Base-by-base conservation (phyloP, 2,797 vertebrate species). In the Oryzias sinensis region DNA sequence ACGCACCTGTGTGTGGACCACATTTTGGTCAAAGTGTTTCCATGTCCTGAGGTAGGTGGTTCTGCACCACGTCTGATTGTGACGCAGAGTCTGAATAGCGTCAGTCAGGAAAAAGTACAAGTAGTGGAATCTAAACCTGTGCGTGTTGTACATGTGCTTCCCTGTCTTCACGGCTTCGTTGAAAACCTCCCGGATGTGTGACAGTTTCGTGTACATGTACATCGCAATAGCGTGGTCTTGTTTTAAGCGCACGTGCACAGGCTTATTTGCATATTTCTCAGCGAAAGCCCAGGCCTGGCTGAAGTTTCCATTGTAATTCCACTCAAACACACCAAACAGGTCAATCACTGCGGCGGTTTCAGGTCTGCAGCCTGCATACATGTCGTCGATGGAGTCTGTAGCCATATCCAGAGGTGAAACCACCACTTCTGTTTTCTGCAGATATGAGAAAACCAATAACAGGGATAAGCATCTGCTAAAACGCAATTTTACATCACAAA, bases 31-130 rank as follows among this genome's bases (percentile, higher is more conserved):
- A n/a, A 78, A 81, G 0, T 9, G 40, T 33, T 17, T 22, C 56
- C 27, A 0, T 0, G 72, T 73, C 52, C 62, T 61, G 20, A 53
- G 47, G 47, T 73, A 81, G 13, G 65, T 37, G 14, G 43, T 69
- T 29, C 44, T 71, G 72, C 81, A 84, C 0, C 0, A 5, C 0
- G 62, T 55, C 27, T 58, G 59, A 13, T 53, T 62, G 4, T 6
- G 27, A 18, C 2, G 71, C 48, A 86, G 64, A 43, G 49, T 6
- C n/a, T 69, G 70, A 52, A 86, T 50, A 27, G 77, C 76, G 0
- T 79, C 68, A 0, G 70, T 79, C 54, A 84, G 63, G 56, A 67
- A 64, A 46, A 81, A 86, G 57, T 81, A 81, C 5, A 84, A 27
- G 20, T 78, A 82, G 25, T 82, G 74, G 44, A 69, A 86, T 44